phyloP scores from a whole-genome alignment of 2,113 vertebrate genomes.

The Psammodynastes pulverulentus region DNA sequence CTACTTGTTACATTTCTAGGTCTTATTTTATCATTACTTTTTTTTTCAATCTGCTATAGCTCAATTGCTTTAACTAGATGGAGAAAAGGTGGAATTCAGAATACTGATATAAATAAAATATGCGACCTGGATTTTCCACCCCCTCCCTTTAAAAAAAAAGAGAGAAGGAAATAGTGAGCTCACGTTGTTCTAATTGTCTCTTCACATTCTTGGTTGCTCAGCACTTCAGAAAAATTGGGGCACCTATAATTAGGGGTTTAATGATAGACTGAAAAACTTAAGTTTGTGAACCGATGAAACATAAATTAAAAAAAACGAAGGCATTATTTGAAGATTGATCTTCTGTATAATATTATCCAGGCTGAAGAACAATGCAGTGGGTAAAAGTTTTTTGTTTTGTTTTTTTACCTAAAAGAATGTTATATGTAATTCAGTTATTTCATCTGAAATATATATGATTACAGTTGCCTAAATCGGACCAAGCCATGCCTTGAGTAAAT shows the following conservation, averaged over 20 bases:
- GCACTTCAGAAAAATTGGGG: constrained; percentile 54
- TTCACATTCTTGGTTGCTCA: constrained; percentile 36
- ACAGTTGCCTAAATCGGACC: background rate
- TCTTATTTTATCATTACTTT: background rate
- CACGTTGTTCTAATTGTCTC: constrained; percentile 1
- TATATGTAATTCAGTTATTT: background rate
- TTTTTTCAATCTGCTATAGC: background rate
- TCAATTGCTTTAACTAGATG: background rate
- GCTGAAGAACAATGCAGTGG: background rate
- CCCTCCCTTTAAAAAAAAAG: background rate
- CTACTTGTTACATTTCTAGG: background rate
- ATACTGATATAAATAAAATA: constrained; percentile 40
- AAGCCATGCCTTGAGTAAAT: background rate
- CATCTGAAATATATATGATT: background rate
- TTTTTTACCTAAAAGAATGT: background rate
- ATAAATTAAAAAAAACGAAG: background rate
- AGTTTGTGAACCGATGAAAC: constrained; percentile 20
- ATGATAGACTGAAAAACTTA: constrained; percentile 43
- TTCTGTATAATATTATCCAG: background rate
- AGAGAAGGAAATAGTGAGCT: background rate
- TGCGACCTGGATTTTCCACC: constrained; percentile 34
- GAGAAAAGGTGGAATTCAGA: background rate
- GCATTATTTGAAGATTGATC: background rate
- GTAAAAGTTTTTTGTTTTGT: background rate
- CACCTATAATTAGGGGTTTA: constrained; percentile 45